phyloP scores from a whole-genome alignment of 2,797 vertebrate genomes.

The Notamacropus eugenii region DNA sequence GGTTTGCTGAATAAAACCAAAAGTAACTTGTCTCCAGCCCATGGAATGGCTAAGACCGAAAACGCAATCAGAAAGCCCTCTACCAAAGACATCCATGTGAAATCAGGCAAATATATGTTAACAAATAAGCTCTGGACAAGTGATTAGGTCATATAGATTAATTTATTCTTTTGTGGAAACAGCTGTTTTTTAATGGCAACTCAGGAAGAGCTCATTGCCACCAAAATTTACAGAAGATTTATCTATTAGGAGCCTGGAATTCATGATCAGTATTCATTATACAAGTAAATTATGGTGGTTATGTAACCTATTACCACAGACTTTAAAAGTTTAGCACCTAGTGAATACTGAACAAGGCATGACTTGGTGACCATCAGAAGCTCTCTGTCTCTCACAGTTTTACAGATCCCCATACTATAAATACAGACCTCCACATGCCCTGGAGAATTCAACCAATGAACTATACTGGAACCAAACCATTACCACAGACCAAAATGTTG shows the following conservation, averaged over 20 bases:
- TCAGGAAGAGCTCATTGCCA: neutral
- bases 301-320: neutral
- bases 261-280: neutral
- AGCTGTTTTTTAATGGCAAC: neutral
- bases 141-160: neutral
- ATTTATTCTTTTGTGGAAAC: neutral
- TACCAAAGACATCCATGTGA: neutral
- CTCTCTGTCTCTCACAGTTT: neutral
- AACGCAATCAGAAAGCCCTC: neutral
- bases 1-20: neutral
- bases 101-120: neutral
- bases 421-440: neutral
- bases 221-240: neutral
- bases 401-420: neutral
- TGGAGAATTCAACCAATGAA: neutral
- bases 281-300: neutral
- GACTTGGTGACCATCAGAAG: neutral
- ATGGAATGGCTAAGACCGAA: neutral
- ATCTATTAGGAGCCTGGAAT: neutral
- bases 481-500: neutral
- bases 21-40: neutral
- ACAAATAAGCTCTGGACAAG: neutral
- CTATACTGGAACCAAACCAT: neutral
- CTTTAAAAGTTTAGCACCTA: neutral
- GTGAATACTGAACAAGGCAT: neutral